Percentiles rank a stretch among this genome's conserved stretches.
Evolutionary conservation across 2,888 invertebrate genomes (phyloP).

Genomic region (Euspilapteryx auroguttella): DNA sequence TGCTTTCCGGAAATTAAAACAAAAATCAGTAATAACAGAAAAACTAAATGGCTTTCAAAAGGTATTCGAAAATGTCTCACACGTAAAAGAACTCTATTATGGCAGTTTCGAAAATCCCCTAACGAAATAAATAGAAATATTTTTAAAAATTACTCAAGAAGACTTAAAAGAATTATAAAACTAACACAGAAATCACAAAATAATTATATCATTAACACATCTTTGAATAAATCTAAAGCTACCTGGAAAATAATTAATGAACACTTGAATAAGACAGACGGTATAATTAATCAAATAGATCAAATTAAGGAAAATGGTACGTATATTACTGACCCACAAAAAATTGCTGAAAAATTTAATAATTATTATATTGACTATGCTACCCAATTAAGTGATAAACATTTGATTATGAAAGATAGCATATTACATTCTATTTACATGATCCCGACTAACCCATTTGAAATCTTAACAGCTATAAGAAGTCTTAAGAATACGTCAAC

Average conservation of each 20-base stretch:
- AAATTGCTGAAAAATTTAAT: conserved; percentile 6
- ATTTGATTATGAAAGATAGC: too few relatives aligned
- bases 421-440: too few relatives aligned
- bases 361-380: conserved; percentile 5
- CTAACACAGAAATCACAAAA: conserved; percentile 5
- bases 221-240: conserved; percentile 5
- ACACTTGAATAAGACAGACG: not conserved
- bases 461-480: too few relatives aligned
- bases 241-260: conserved; percentile 6
- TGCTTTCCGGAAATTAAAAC: conserved; percentile 5
- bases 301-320: not conserved
- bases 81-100: conserved; percentile 4
- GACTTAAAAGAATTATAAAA: conserved; percentile 3
- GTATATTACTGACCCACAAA: conserved; percentile 2
- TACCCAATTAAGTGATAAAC: too few relatives aligned
- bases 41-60: conserved; percentile 5
- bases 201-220: conserved; percentile 3
- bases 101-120: conserved; percentile 4
- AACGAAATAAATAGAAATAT: conserved; percentile 1
- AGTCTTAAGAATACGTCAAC: too few relatives aligned
- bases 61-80: conserved; percentile 5
- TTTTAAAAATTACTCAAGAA: conserved; percentile 1
- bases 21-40: conserved; percentile 2
- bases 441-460: too few relatives aligned
- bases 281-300: not conserved